Conservation (phyloP, 2,113 vertebrate species). For the Dascyllus trimaculatus region DNA sequence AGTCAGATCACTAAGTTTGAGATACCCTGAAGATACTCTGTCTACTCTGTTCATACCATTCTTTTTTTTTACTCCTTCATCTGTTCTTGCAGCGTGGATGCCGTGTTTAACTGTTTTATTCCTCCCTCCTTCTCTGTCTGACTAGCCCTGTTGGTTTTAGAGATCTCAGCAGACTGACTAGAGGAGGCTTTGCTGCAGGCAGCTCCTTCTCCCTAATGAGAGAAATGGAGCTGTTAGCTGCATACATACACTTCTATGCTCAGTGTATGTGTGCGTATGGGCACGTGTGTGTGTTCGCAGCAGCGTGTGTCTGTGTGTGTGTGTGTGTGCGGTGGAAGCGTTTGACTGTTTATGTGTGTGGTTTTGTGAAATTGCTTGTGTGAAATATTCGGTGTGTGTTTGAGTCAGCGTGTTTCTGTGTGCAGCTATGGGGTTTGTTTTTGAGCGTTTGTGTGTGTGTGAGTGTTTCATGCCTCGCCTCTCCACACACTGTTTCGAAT, state of each 20-base stretch:
- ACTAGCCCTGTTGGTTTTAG: slow-evolving; percentile 75
- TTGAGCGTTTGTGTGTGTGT: slow-evolving; percentile 31
- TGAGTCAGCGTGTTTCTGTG: slow-evolving; percentile 64
- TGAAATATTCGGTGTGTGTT: slow-evolving; percentile 61
- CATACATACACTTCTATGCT: slow-evolving; percentile 27
- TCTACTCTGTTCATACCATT: neutral
- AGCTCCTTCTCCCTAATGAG: slow-evolving; percentile 73
- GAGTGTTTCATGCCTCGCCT: slow-evolving; percentile 46
- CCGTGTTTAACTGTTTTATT: slow-evolving; percentile 29
- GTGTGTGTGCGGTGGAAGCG: slow-evolving; percentile 6
- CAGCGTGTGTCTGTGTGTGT: slow-evolving; percentile 57
- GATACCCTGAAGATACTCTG: slow-evolving; percentile 9
- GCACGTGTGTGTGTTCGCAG: slow-evolving; percentile 57
- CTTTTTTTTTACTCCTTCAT: neutral
- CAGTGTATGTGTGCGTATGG: slow-evolving; percentile 7
- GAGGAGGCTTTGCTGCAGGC: slow-evolving; percentile 76
- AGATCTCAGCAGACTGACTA: slow-evolving; percentile 72
- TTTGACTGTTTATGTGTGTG: slow-evolving; percentile 57
- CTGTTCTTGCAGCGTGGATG: slow-evolving; percentile 21
- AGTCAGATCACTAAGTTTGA: slow-evolving; percentile 13
- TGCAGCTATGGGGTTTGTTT: slow-evolving; percentile 59
- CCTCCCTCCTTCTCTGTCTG: slow-evolving; percentile 30
- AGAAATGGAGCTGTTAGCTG: slow-evolving; percentile 57
- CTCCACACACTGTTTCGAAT: slow-evolving; percentile 61
- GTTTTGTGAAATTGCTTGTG: slow-evolving; percentile 64